phyloP scores from a whole-genome alignment of 1,140 invertebrate genomes.

The Leptonema lineaticorne region DNA sequence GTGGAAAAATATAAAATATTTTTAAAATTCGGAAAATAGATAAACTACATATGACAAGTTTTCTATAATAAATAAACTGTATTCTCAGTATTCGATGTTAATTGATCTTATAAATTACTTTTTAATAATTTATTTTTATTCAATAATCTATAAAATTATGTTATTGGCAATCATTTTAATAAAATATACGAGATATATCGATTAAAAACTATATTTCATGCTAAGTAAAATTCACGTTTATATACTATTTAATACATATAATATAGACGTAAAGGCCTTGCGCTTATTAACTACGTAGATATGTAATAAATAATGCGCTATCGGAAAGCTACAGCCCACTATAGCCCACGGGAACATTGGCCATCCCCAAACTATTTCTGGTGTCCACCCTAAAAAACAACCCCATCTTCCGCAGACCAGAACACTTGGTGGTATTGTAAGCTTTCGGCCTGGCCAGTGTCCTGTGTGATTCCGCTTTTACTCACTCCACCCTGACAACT shows the following conservation, averaged over 20 bases:
- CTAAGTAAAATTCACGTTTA: too few species aligned
- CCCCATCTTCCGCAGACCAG: neutral
- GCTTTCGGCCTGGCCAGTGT: neutral
- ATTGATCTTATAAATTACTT: too few species aligned
- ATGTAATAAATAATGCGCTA: constrained; percentile 25
- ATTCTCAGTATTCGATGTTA: too few species aligned
- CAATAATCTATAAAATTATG: too few species aligned
- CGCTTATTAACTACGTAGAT: constrained; percentile 6
- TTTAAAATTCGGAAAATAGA: too few species aligned
- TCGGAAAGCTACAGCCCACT: constrained; percentile 22
- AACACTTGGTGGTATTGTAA: neutral
- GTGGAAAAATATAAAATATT: too few species aligned
- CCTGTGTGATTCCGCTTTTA: constrained; percentile 10
- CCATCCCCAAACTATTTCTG: neutral
- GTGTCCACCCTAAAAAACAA: neutral
- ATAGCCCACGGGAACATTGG: constrained; percentile 1
- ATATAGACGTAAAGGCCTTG: too few species aligned
- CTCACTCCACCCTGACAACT: constrained; percentile 33
- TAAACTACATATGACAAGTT: too few species aligned
- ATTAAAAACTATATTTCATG: constrained; percentile 14
- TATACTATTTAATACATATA: too few species aligned
- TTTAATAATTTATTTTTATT: too few species aligned
- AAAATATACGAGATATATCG: constrained; percentile 3
- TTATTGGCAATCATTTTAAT: too few species aligned
- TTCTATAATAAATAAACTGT: too few species aligned